Base-by-base conservation (phyloP, 2,113 vertebrate genomes). In the Corydoras maculifer region DNA sequence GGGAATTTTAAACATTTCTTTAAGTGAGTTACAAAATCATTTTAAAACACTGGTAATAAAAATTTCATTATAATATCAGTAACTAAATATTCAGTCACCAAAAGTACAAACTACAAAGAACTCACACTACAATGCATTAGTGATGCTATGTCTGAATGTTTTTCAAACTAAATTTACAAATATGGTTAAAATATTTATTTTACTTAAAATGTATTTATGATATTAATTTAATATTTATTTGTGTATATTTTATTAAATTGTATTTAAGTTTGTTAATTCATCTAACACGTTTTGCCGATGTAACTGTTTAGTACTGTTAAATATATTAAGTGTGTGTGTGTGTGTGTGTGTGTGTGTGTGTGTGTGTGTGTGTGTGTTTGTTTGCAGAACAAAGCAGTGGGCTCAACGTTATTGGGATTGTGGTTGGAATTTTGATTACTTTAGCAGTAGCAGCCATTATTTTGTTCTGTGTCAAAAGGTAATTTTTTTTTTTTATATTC, bases 351-450 rank as follows among this genome's bases (percentile, higher is more conserved):
- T 65, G 29, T 35, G 43, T n/a, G n/a, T n/a, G n/a, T n/a, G n/a
- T n/a, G 5, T 61, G 1, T 35, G 55, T 3, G 55, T 57, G 51
- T 67, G 9, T 58, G 54, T 58, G 55, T 35, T 48, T 65, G 32
- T 65, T 30, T 35, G 43, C 15, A 54, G 60, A 32, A 63, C 49
- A 6, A 62, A 15, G 25, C 5, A 54, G 55, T 25, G 32, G 14
- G 60, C n/a, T 58, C 32, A 25, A 48, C 32, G 13, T 18, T 13
- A 3, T 54, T 55, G 69, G 10, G 5, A 68, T 78, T 29, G 49
- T 78, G 67, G 3, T 68, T 65, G 69, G 54, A 35, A 15, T 75
- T 9, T 29, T 65, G 15, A 11, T 75, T 25, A 11, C 49, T 14
- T 5, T 73, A 6, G 7, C 53, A 30, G 13, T 49, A 25, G 49